Conservation (phyloP, 2,797 vertebrate genomes). For the Cetoscarus ocellatus region DNA sequence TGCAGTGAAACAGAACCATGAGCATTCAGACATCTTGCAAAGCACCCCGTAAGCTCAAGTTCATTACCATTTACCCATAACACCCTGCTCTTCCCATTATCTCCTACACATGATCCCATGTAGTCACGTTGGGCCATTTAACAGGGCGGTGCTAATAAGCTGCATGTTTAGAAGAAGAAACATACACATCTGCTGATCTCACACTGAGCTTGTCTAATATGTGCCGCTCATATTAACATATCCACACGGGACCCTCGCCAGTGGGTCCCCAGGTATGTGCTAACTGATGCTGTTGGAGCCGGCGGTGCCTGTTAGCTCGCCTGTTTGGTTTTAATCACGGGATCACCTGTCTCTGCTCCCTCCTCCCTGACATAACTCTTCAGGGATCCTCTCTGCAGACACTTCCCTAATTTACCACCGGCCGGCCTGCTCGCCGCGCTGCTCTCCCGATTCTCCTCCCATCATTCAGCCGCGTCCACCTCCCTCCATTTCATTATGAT, state of each 20-base stretch:
- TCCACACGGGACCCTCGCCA: conserved; percentile 46
- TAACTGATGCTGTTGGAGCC: conserved; percentile 13
- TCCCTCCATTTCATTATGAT: conserved; percentile 47
- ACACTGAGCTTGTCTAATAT: conserved; percentile 64
- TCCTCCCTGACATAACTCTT: conserved; percentile 42
- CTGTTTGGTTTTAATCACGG: conserved; percentile 66
- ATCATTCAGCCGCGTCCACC: conserved; percentile 45
- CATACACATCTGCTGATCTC: conserved; percentile 49
- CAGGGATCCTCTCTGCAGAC: conserved; percentile 45
- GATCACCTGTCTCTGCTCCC: conserved; percentile 42
- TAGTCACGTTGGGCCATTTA: conserved; percentile 51
- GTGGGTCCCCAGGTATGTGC: conserved; percentile 26
- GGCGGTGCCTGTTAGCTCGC: conserved; percentile 51
- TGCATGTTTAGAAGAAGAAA: conserved; percentile 35
- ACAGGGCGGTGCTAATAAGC: conserved; percentile 32
- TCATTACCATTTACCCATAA: no score
- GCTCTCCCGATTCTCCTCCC: conserved; percentile 19
- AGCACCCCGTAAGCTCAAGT: no score
- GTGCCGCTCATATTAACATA: conserved; percentile 70
- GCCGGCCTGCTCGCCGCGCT: conserved; percentile 26
- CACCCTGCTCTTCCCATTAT: no score
- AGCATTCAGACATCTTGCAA: no score
- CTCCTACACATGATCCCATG: conserved; percentile 48
- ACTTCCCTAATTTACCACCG: conserved; percentile 44
- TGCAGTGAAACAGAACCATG: no score